Conservation (phyloP, 1,140 invertebrate genomes). For the Carcinoscorpius rotundicauda region DNA sequence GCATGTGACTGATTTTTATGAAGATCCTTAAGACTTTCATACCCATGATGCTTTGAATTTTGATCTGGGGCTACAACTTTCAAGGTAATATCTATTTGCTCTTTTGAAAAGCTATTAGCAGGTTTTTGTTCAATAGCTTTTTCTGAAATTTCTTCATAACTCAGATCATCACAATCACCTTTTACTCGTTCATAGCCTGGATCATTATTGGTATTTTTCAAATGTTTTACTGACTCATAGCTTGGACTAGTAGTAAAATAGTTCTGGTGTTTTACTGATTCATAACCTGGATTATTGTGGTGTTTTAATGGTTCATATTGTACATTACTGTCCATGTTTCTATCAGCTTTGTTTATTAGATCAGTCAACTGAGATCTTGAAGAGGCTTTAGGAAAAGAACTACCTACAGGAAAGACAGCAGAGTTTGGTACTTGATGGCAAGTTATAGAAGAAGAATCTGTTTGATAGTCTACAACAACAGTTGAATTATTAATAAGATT, state of each 20-base stretch:
- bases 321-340: too few relatives aligned
- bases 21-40: constrained; percentile 14
- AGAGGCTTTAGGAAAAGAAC: too few relatives aligned
- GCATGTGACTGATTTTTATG: constrained; percentile 5
- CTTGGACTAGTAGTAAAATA: neutral
- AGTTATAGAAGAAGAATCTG: constrained; percentile 8
- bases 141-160: constrained; percentile 15
- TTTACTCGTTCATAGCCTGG: constrained; percentile 17
- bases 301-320: constrained; percentile 7
- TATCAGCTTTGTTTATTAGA: too few relatives aligned
- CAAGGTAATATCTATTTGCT: neutral
- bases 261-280: neutral
- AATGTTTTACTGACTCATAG: neutral
- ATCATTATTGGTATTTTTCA: constrained; percentile 4
- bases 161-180: constrained; percentile 11
- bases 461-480: constrained; percentile 10
- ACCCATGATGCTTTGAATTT: constrained; percentile 7
- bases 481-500: constrained; percentile 14
- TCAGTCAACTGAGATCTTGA: too few relatives aligned
- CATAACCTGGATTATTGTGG: constrained; percentile 8
- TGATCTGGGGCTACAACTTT: neutral
- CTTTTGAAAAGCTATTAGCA: neutral
- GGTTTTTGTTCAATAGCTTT: neutral
- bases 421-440: constrained; percentile 11
- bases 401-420: constrained; percentile 7